A percentile compares a stretch with the other conserved stretches of the same genome.
Evolutionary conservation across 2,888 invertebrate species (phyloP).

Genomic region (Campoletis raptor): DNA sequence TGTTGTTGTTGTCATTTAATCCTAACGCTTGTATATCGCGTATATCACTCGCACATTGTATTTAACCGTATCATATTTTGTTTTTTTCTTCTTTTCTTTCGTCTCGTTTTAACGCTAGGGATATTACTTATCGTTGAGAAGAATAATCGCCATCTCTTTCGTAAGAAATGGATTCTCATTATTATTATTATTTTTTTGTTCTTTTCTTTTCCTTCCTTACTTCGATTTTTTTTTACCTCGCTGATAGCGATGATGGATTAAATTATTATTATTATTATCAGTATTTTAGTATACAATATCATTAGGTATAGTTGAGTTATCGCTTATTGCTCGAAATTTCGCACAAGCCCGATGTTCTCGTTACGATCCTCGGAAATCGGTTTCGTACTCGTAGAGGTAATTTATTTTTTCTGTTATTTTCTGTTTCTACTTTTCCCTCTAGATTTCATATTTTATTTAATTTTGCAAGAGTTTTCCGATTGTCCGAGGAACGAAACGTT

Average conservation of each 20-base stretch:
- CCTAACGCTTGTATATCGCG: constrained; percentile 64
- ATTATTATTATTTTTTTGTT: constrained; percentile 39
- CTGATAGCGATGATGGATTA: constrained; percentile 66
- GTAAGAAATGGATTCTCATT: constrained; percentile 22
- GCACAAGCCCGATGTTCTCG: constrained; percentile 68
- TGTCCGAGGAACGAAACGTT: neutral
- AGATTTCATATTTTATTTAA: neutral
- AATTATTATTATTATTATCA: constrained; percentile 70
- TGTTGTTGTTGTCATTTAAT: constrained; percentile 41
- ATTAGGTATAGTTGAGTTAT: constrained; percentile 78
- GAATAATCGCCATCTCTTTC: constrained; percentile 56
- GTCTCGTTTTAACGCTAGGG: constrained; percentile 75
- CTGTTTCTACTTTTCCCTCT: neutral
- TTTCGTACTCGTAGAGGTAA: constrained; percentile 20
- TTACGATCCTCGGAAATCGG: constrained; percentile 46
- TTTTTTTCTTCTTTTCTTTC: constrained; percentile 28
- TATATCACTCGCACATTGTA: constrained; percentile 72
- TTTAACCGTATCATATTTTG: constrained; percentile 52
- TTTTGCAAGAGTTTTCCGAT: neutral
- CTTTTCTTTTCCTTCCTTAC: constrained; percentile 30
- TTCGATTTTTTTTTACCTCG: constrained; percentile 42
- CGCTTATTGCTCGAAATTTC: constrained; percentile 83
- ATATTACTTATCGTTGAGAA: constrained; percentile 77
- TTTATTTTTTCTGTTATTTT: neutral
- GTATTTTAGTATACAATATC: constrained; percentile 66